Evolutionary conservation across 2,797 vertebrate genomes (phyloP).

Genomic region (Chiroxiphia lanceolata): DNA sequence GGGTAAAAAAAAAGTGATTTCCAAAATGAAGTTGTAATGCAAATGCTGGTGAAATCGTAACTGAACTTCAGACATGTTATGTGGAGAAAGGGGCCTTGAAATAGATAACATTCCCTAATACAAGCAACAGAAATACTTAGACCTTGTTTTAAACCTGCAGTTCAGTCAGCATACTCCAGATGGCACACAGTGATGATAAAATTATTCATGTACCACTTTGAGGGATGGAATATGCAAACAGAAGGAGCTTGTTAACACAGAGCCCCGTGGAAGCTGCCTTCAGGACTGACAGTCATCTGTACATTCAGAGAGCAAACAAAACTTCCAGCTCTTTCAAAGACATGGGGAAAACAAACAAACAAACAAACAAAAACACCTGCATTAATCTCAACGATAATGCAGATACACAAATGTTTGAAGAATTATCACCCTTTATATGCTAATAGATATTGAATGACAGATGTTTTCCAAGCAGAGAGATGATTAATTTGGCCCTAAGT

Average conservation of each 20-base stretch:
- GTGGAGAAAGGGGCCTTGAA: background rate
- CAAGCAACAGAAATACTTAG: conserved; percentile 49
- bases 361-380: background rate
- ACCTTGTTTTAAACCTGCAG: conserved; percentile 71
- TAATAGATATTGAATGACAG: conserved; percentile 51
- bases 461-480: conserved; percentile 27
- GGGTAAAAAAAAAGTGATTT: background rate
- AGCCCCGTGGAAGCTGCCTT: conserved; percentile 44
- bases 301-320: background rate
- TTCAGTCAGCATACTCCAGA: conserved; percentile 77
- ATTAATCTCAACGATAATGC: background rate
- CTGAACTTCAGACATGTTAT: background rate
- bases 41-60: background rate
- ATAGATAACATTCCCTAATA: background rate
- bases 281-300: conserved; percentile 35
- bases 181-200: conserved; percentile 78
- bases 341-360: background rate
- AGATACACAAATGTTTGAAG: background rate
- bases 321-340: conserved; percentile 7
- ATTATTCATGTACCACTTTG: conserved; percentile 68
- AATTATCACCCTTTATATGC: background rate
- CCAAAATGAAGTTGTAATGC: background rate
- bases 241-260: conserved; percentile 67
- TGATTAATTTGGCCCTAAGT: conserved; percentile 19
- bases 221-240: conserved; percentile 65